Evolutionary conservation across 2,113 vertebrate genomes (phyloP), one percentile per base, ranked within the genome.

Genomic region (Isichthys henryi): DNA sequence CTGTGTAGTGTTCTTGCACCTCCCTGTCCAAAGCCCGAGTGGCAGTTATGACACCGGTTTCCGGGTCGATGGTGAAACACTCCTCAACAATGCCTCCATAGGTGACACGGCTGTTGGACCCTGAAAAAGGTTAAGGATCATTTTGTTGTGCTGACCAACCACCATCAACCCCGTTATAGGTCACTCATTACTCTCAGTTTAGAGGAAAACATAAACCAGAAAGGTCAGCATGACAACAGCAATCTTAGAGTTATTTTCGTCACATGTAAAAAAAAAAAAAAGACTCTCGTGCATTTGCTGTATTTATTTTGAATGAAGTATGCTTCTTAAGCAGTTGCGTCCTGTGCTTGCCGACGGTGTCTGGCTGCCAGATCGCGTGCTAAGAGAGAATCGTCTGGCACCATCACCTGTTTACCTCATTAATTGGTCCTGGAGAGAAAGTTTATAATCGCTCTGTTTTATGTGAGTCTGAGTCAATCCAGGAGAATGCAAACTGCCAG

Each of bases 21-120:
- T 99, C 98, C 0, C 96, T 94, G 93, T 99, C 98, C 90, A 99
- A 93, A 5, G 95, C 92, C 17, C 52, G 95, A 0, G 96, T 97
- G 92, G 97, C 97, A 19, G 95, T 96, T 92, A 99, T 97, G 50
- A 97, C 95, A 7, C 98, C 98, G 0, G 97, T 98, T 85, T 95
- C 92, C 0, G 97, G 96, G 92, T 99, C 95, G 91, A 99, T 95
- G 89, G 96, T 93, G 91, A 99, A 99, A 0, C 95, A 96, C 0
- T 97, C 96, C 6, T 97, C 97, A 15, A 96, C 95, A 62, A 98
- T 92, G 5, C 97, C 97, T 23, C 97, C 98, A 0, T 98, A 99
- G 0, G 93, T 97, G 90, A 99, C 96, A 43, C 96, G 95, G 5
- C 98, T 97, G 0, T 97, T 98, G 90, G 95, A 92, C 87, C 97